Base-by-base conservation (phyloP, 2,113 vertebrate species). In the Pyxicephalus adspersus region DNA sequence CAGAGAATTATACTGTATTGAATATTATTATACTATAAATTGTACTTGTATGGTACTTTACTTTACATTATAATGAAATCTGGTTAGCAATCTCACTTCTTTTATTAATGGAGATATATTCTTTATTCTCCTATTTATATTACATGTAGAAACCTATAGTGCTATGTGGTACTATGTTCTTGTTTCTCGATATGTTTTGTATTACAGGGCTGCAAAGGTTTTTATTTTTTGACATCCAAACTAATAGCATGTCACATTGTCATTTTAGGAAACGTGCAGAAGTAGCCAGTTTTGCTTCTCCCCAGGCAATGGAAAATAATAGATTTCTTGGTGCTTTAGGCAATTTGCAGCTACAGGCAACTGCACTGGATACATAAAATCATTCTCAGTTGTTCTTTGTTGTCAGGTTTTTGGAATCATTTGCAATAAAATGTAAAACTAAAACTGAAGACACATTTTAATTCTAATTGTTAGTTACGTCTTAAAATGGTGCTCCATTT, bases 261-360 rank as follows among this genome's bases (percentile, higher is more conserved):
- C 68, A 72, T 55, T 55, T 55, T 54, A 55, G 26, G 68, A 28
- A 72, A 72, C 52, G 25, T 29, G 68, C 68, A 72, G 68, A 72
- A 72, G 68, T 28, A 54, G 68, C 51, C 68, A 55, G 68, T 29
- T 72, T 72, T 72, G 54, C 51, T 72, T 72, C 20, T 72, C 68
- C 51, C 68, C 29, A 25, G 29, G 68, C 50, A n/a, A 72, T 72
- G 68, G 68, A 72, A 72, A 72, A 72, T 72, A 72, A 72, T 72
- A 25, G 51, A 72, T 72, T 72, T 72, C 68, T 28, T 72, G 68
- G 51, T 72, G 68, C 68, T 55, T 29, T 29, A 51, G 68, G 68
- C 68, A 26, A 72, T 72, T 54, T 72, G 51, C 25, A 55, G 28
- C 26, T 29, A 51, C 52, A 29, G 68, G 68, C 68, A 72, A 54